A percentile compares a stretch with the other conserved stretches of the same genome.
Conservation (phyloP, 1,140 invertebrate species). For the Zeugodacus cucurbitae region DNA sequence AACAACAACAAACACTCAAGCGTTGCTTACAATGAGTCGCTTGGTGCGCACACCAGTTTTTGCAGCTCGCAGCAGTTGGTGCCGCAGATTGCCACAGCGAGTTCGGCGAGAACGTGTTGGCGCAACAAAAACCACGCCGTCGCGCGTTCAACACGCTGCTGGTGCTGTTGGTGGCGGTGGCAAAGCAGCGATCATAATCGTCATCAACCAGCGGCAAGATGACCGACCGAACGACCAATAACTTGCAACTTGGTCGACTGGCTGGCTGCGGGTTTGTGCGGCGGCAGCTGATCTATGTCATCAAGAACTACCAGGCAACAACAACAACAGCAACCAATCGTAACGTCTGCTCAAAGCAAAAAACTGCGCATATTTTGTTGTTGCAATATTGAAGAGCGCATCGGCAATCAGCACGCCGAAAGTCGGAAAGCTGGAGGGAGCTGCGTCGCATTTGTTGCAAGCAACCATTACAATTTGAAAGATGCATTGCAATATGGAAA, state of each 20-base stretch:
- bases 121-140: background rate
- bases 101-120: background rate
- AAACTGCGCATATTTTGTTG: background rate
- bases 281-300: conserved; percentile 10
- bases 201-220: background rate
- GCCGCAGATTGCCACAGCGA: background rate
- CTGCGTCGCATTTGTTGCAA: background rate
- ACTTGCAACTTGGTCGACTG: background rate
- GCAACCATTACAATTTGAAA: background rate
- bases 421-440: background rate
- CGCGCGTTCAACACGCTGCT: background rate
- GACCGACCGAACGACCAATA: background rate
- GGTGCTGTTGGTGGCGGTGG: background rate
- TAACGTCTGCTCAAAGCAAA: background rate
- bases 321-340: background rate
- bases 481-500: background rate
- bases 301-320: background rate
- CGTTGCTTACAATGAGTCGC: background rate
- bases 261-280: background rate
- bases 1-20: background rate
- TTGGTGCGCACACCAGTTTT: background rate
- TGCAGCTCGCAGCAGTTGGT: background rate
- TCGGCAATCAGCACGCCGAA: background rate
- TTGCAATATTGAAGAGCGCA: background rate
- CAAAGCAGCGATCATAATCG: conserved; percentile 7